Evolutionary conservation across 1,140 invertebrate genomes (phyloP), one percentile per base, ranked within the genome.

Genomic region (Atopsyche davidsoni): DNA sequence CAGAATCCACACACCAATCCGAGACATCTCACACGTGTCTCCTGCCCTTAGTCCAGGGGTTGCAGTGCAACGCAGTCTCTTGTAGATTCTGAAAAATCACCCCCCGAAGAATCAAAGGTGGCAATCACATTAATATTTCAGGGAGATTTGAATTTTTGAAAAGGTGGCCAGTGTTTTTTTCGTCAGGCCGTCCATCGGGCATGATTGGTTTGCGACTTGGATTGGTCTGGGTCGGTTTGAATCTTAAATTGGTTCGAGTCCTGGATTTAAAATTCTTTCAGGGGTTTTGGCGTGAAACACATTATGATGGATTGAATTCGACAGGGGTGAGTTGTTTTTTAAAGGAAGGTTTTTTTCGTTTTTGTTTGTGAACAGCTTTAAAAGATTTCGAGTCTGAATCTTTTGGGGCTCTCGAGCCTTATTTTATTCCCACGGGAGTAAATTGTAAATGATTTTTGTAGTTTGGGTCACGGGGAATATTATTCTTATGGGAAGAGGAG

Each of bases 41-140:
- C 11, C 32, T 11, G 3, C 4, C 3, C n/a, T 34, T 11, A 34
- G 3, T n/a, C 3, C 4, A 3, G n/a, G 43, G 43, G 42, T 9
- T 6, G 24, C 24, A 19, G 43, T 19, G 14, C 43, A 9, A 23
- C 19, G 40, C 53, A 28, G 31, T 34, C 53, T 49, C 50, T 55
- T 55, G 53, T 55, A 49, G 19, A n/a, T 16, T 41, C 22, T 34
- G 21, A 41, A 53, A n/a, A 49, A 50, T 57, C 24, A 34, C 36
- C 28, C 54, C 46, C 49, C 28, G 6, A 44, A 48, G 45, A 57
- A 57, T 57, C 55, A 50, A 46, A 51, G 54, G 54, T 56, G 49
- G 54, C 48, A 52, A 52, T 56, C 40, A 38, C 49, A 52, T 56
- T 56, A 56, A 56, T 56, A 56, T 52, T 56, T 52, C 45, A 56